A percentile compares a stretch with the other conserved stretches of the same genome.
These are phyloP conservation scores for Chorisops tibialis DNA, from an alignment of 2,888 invertebrate species.

Conservation along the genomic window DNA sequence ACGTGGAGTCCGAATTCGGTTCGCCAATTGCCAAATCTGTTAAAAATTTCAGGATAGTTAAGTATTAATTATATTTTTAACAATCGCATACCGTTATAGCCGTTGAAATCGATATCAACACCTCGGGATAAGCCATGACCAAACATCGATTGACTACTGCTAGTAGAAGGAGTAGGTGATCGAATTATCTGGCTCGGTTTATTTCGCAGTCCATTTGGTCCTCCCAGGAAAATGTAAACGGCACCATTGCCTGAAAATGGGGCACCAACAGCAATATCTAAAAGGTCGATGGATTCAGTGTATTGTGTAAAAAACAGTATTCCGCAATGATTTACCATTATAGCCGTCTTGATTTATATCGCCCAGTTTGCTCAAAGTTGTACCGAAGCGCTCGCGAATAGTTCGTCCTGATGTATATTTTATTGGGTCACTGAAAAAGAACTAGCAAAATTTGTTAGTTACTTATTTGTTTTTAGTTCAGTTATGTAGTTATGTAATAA, in stretches of 20 bases:
- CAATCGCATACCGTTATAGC: constrained; percentile 42
- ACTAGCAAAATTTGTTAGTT: constrained; percentile 36
- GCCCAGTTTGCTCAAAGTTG: constrained; percentile 49
- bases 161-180: constrained; percentile 39
- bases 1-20: constrained; percentile 51
- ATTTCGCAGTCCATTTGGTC: constrained; percentile 46
- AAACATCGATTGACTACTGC: constrained; percentile 43
- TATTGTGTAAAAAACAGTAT: neutral
- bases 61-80: neutral
- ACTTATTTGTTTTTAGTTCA: no score
- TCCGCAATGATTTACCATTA: constrained; percentile 52
- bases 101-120: constrained; percentile 52
- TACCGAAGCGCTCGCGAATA: constrained; percentile 47
- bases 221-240: constrained; percentile 60
- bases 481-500: no score
- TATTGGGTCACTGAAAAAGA: constrained; percentile 42
- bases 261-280: constrained; percentile 66
- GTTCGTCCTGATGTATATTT: constrained; percentile 39
- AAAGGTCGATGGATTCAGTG: neutral
- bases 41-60: neutral
- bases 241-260: constrained; percentile 62
- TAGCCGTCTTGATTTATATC: constrained; percentile 68
- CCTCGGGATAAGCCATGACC: constrained; percentile 51
- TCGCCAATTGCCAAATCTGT: constrained; percentile 51
- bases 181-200: constrained; percentile 51